A percentile compares a stretch with the other conserved stretches of the same genome.
Conservation (phyloP, 2,113 vertebrate species). For the Carassius auratus region DNA sequence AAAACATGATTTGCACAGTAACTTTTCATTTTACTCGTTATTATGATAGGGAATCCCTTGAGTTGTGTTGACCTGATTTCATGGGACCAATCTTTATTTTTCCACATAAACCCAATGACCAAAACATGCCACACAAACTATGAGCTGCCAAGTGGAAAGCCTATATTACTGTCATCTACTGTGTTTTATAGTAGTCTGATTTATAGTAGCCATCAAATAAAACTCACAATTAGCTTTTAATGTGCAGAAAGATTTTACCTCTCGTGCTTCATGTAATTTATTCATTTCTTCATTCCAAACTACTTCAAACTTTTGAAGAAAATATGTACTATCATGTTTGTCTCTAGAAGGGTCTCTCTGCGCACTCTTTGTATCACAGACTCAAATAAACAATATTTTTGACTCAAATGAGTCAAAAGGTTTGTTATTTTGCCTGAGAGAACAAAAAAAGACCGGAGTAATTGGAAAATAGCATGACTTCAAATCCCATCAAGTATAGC, state of each 20-base stretch:
- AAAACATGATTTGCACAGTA: too few species aligned
- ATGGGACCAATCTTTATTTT: background rate
- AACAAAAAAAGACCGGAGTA: background rate
- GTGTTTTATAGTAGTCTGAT: constrained; percentile 9
- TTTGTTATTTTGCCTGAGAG: background rate
- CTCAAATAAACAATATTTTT: background rate
- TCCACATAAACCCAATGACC: background rate
- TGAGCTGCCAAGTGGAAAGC: background rate
- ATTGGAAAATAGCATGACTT: background rate
- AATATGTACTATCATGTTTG: background rate
- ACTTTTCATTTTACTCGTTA: background rate
- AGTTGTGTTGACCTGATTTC: background rate
- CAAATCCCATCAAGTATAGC: constrained; percentile 8
- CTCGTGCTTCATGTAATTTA: background rate
- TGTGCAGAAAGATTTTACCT: constrained; percentile 7
- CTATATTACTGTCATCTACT: background rate
- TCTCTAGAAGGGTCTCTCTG: background rate
- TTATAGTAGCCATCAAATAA: constrained; percentile 26
- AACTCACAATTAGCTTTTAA: background rate
- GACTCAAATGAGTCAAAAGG: background rate
- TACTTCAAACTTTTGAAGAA: background rate
- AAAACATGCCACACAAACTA: background rate
- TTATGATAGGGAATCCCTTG: background rate
- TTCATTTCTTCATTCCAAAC: background rate
- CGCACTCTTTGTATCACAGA: background rate